phyloP scores from a whole-genome alignment of 2,888 invertebrate genomes.

The Amphipoea lucens region DNA sequence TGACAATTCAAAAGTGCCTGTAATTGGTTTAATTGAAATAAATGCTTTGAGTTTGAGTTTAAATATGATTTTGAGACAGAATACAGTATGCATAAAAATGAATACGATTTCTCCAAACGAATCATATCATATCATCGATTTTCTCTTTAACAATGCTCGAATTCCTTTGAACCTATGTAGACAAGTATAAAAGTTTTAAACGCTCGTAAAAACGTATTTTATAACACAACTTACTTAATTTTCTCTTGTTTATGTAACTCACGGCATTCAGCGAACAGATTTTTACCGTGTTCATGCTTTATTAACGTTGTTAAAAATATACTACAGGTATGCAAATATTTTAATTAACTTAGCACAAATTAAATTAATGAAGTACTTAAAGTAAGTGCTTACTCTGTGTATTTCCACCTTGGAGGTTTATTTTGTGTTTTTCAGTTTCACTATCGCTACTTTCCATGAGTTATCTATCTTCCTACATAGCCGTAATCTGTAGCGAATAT shows the following conservation, averaged over 20 bases:
- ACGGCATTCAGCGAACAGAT: conserved; percentile 47
- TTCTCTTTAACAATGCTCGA: conserved; percentile 28
- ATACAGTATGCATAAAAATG: background rate
- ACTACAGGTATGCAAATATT: conserved; percentile 55
- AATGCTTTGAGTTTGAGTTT: background rate
- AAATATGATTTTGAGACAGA: too few relatives aligned
- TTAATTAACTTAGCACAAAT: conserved; percentile 41
- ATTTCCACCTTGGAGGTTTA: background rate
- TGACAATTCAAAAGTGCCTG: background rate
- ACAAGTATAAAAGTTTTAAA: conserved; percentile 65
- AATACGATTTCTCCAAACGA: background rate
- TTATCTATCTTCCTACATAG: background rate
- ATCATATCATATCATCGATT: background rate
- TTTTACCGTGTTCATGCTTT: conserved; percentile 46
- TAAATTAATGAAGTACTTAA: conserved; percentile 14
- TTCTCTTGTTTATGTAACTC: conserved; percentile 65
- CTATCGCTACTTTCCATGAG: too few relatives aligned
- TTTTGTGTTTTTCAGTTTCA: background rate
- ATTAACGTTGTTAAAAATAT: conserved; percentile 45
- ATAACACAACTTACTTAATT: conserved; percentile 73
- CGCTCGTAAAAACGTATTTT: conserved; percentile 72
- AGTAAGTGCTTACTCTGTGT: background rate
- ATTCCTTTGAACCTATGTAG: conserved; percentile 24
- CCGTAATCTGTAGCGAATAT: background rate
- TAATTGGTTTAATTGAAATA: background rate